phyloP scores from a whole-genome alignment of 2,113 vertebrate genomes.

The Hyla sarda region DNA sequence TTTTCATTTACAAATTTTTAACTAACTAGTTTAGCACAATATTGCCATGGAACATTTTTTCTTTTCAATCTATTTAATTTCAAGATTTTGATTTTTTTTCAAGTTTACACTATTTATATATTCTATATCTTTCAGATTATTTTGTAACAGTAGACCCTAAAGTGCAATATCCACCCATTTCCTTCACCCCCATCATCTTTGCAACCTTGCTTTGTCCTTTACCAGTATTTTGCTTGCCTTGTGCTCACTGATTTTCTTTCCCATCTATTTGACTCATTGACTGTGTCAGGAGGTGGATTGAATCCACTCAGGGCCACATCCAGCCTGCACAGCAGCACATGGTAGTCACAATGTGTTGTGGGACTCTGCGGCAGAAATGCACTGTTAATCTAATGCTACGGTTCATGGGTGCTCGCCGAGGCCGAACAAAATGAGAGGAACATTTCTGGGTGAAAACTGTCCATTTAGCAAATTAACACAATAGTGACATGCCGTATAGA shows the following conservation, averaged over 20 bases:
- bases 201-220: constrained; percentile 41
- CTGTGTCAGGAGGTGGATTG: constrained; percentile 32
- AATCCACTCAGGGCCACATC: constrained; percentile 40
- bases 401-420: constrained; percentile 19
- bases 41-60: too few relatives aligned
- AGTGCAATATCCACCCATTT: not conserved
- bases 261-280: constrained; percentile 42
- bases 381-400: constrained; percentile 50
- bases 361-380: constrained; percentile 31
- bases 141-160: not conserved
- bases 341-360: not conserved
- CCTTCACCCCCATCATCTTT: not conserved
- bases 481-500: constrained; percentile 13
- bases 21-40: too few relatives aligned
- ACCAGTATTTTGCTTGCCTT: constrained; percentile 21
- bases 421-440: constrained; percentile 41
- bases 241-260: constrained; percentile 42
- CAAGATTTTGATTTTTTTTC: too few relatives aligned
- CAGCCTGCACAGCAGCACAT: constrained; percentile 38
- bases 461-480: constrained; percentile 48
- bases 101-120: too few relatives aligned
- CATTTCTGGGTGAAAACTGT: constrained; percentile 36
- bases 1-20: too few relatives aligned
- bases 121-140: too few relatives aligned
- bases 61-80: too few relatives aligned